Evolutionary conservation across 2,888 invertebrate genomes (phyloP), one percentile per base, ranked within the genome.

Genomic region (Myopa tessellatipennis): DNA sequence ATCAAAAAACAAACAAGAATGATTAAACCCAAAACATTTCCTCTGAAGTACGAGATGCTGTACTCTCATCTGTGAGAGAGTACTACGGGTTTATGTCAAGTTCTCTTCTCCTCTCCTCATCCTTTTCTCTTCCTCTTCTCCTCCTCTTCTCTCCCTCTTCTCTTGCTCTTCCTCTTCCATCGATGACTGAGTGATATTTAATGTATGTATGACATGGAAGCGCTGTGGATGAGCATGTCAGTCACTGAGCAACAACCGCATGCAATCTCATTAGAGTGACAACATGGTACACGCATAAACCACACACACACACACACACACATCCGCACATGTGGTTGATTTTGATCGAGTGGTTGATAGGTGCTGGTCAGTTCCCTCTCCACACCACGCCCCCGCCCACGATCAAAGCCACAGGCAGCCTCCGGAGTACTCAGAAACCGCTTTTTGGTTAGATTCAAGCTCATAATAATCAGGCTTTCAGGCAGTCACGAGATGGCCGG

Each of bases 221-320:
- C 52, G 8, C 50, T 14, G 18, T 26, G 70, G 26, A 50, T 38
- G 52, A 26, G 7, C 52, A 50, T 34, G 55, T 26, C 26, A 71
- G n/a, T 52, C 55, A 60, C 61, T 61, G 45, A 45, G 50, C 50
- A 45, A 45, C 10, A 45, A 45, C 45, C 61, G 34, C 52, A 70
- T 70, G 76, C 63, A 70, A 70, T 50, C 58, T 76, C 70, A 61
- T 76, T 76, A 70, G 63, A 70, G 60, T n/a, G 26, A 52, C 61
- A 74, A 45, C 18, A 63, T 45, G 45, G 52, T 18, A 26, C 45
- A 45, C 45, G 45, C 45, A 45, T 45, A 45, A 45, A 45, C 45
- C 6, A 45, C 45, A 26, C 38, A 40, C 72, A 45, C 34, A 55
- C 71, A 58, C n/a, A 26, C 26, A 26, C 6, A 45, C 45, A 26